A percentile compares a stretch with the other conserved stretches of the same genome.
phyloP scores from a whole-genome alignment of 2,888 invertebrate species.

The Macrostomum cliftonense region DNA sequence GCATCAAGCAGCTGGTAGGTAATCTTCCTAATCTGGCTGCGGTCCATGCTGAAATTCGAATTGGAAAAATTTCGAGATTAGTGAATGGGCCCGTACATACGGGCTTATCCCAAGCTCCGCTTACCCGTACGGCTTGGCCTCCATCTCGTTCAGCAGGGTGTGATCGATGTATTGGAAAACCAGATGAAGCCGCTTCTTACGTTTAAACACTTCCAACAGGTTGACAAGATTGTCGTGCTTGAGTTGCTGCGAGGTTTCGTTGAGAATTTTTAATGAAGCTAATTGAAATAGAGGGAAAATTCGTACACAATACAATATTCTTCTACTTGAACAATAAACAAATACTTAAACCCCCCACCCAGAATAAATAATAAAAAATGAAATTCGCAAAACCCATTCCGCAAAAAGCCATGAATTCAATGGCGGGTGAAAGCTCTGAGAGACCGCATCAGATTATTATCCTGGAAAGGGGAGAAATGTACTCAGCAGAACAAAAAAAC shows the following conservation, averaged over 20 bases:
- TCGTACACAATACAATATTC: too few species aligned
- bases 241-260: constrained; percentile 58
- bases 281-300: not conserved
- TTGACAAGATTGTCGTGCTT: constrained; percentile 94
- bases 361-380: too few species aligned
- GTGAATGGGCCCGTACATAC: too few species aligned
- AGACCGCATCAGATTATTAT: too few species aligned
- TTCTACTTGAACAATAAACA: too few species aligned
- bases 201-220: constrained; percentile 83
- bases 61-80: too few species aligned
- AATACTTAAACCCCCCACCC: too few species aligned
- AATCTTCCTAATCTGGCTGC: constrained; percentile 51
- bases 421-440: not conserved
- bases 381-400: too few species aligned
- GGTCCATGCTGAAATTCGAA: constrained; percentile 9
- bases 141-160: constrained; percentile 84
- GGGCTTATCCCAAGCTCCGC: not conserved
- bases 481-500: too few species aligned
- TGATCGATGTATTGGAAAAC: constrained; percentile 97
- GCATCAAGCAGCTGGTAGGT: constrained; percentile 86
- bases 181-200: constrained; percentile 62
- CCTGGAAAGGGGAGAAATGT: too few species aligned
- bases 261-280: too few species aligned
- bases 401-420: too few species aligned
- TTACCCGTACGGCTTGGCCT: constrained; percentile 73